Evolutionary conservation across 2,888 invertebrate species (phyloP), one percentile per base, ranked within the genome.

Genomic region (Hesperia comma): DNA sequence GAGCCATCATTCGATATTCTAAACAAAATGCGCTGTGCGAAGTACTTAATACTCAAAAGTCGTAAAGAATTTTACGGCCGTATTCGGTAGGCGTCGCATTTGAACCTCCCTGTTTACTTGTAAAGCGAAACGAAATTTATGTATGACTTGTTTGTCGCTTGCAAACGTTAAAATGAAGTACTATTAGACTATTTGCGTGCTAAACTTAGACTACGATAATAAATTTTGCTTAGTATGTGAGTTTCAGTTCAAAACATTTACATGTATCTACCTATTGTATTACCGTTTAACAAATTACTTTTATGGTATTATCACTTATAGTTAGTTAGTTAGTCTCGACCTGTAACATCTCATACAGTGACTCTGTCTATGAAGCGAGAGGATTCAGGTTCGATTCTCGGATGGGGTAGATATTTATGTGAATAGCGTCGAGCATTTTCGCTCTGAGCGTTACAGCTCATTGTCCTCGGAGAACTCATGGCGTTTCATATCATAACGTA

Each of bases 61-160:
- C 46, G 53, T 63, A 56, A 60, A 49, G 5, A 37, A 56, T 55
- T 57, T 61, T 58, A 61, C 66, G 51, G 10, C 51, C 46, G 21
- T 19, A 63, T 63, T 51, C 63, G 19, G 40, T n/a, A 17, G 57
- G 51, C 57, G 17, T 37, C 40, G 37, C n/a, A 57, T 26, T 58
- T 64, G 58, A 51, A 64, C 58, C 32, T 21, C 63, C 32, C 51
- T 64, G 63, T 64, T 64, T 64, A 64, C 63, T 53, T 53, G 26
- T 37, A 41, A 49, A 51, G 33, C 26, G 49, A 61, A 12, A 46
- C 10, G 32, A 43, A 46, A 63, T 19, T 58, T 57, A 64, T 64
- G 49, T 63, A 63, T 46, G 63, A 21, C 56, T 63, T 63, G 63
- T 63, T 63, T 46, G 54, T 62, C 61, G 26, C 12, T 54, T 14